A percentile compares a stretch with the other conserved stretches of the same genome.
Evolutionary conservation across 2,888 invertebrate species (phyloP).

Genomic region (Parthenolecanium corni): DNA sequence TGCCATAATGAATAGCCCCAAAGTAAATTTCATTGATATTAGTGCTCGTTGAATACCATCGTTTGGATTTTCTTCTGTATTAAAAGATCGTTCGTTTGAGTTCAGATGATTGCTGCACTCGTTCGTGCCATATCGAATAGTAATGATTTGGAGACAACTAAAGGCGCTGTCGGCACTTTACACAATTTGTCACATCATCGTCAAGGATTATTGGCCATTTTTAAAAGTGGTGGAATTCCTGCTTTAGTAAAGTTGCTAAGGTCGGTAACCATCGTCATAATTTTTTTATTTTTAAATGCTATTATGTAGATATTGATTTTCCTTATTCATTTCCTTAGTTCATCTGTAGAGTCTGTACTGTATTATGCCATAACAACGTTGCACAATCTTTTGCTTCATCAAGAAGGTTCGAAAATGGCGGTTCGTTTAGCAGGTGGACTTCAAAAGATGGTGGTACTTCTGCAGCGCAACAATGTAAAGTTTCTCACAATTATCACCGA

Average conservation of each 20-base stretch:
- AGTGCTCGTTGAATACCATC: not conserved
- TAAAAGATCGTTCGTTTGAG: not conserved
- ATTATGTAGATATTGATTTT: not conserved
- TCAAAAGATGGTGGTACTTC: constrained; percentile 88
- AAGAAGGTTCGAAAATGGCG: constrained; percentile 97
- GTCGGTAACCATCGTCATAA: constrained; percentile 35
- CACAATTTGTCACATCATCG: constrained; percentile 97
- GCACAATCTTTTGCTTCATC: constrained; percentile 91
- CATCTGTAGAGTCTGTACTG: constrained; percentile 90
- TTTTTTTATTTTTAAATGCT: not conserved
- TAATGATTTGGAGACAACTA: constrained; percentile 91
- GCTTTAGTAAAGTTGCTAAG: constrained; percentile 89
- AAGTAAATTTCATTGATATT: constrained; percentile 38
- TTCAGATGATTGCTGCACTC: constrained; percentile 76
- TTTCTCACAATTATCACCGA: constrained; percentile 97
- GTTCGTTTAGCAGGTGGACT: constrained; percentile 91
- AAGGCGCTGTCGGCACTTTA: constrained; percentile 92
- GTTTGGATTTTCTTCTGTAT: not conserved
- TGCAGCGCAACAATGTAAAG: constrained; percentile 93
- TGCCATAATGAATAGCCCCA: constrained; percentile 91
- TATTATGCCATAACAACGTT: constrained; percentile 98
- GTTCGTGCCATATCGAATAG: constrained; percentile 91
- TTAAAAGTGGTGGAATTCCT: constrained; percentile 96
- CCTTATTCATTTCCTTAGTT: constrained; percentile 44
- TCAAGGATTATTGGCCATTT: constrained; percentile 92